A percentile compares a stretch with the other conserved stretches of the same genome.
These are phyloP conservation scores for Pseudorhiza aurosa DNA, from an alignment of 30 jellyfish, hydroid and myxozoan species.

Conservation along the genomic window DNA sequence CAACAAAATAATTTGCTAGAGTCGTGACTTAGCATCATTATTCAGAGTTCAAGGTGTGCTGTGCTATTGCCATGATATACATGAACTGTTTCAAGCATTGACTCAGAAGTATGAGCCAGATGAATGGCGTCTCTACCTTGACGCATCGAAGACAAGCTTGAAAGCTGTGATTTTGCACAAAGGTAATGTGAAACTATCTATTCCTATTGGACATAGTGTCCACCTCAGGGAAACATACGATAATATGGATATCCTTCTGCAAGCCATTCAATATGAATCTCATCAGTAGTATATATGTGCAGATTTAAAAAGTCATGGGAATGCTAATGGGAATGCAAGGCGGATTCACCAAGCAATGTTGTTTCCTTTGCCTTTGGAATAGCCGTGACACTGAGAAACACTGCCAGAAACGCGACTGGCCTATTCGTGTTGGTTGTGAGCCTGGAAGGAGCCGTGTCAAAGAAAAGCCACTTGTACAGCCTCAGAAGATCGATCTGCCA, in stretches of 20 bases:
- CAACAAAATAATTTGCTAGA: constrained; percentile 9
- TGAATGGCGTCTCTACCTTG: constrained; percentile 21
- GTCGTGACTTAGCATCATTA: constrained; percentile 29
- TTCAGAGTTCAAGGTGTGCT: constrained; percentile 11
- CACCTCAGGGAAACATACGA: constrained; percentile 20
- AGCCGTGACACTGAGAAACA: constrained; percentile 24
- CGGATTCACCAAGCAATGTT: constrained; percentile 30
- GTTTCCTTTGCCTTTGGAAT: constrained; percentile 34
- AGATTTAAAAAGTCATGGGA: constrained; percentile 20
- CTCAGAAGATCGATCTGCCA: no score
- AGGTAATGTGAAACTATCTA: constrained; percentile 20
- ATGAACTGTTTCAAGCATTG: constrained; percentile 7
- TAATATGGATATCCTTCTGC: constrained; percentile 37
- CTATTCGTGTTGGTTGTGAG: no score
- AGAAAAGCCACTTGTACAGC: no score
- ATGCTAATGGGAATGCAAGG: constrained; percentile 35
- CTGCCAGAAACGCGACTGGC: constrained; percentile 10
- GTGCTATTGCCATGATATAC: constrained; percentile 21
- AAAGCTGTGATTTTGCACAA: constrained; percentile 12
- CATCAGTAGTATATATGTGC: constrained; percentile 15
- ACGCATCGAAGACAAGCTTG: constrained; percentile 15
- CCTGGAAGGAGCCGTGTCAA: no score
- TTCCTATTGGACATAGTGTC: constrained; percentile 17
- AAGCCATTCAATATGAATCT: constrained; percentile 24
- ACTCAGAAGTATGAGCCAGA: constrained; percentile 26